Conservation (phyloP, 23 tunicate genomes). For the Ascidia mentula region DNA sequence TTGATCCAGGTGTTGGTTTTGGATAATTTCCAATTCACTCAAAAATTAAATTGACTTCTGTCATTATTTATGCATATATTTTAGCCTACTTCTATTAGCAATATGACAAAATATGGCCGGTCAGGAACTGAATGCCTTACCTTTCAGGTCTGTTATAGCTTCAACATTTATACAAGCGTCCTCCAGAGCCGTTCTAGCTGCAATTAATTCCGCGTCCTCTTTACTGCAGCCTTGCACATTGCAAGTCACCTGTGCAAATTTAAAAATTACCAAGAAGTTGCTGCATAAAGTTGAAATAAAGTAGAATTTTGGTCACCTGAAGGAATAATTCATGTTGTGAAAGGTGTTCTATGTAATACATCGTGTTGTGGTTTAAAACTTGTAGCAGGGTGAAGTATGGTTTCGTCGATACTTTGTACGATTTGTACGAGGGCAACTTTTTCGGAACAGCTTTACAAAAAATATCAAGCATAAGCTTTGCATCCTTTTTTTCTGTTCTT, state of each 20-base stretch:
- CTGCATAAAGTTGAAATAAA: not conserved
- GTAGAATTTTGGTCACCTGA: conserved; percentile 14
- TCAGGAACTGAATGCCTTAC: too few relatives aligned
- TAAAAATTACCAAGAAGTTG: not conserved
- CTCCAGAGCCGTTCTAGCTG: conserved; percentile 11
- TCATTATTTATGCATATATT: too few relatives aligned
- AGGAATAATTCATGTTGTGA: not conserved
- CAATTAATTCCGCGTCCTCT: not conserved
- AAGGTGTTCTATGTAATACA: not conserved
- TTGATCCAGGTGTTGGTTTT: too few relatives aligned
- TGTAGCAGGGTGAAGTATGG: conserved; percentile 33
- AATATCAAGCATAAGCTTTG: conserved; percentile 35
- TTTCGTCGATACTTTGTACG: conserved; percentile 16
- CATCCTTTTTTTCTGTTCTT: conserved; percentile 15
- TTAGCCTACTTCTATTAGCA: too few relatives aligned
- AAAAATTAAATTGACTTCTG: too few relatives aligned
- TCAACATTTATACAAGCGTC: not conserved
- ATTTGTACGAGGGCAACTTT: conserved; percentile 29
- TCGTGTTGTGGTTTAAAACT: conserved; percentile 34
- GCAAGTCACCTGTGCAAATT: not conserved
- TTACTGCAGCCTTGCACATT: not conserved
- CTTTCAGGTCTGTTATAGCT: not conserved
- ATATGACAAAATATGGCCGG: too few relatives aligned
- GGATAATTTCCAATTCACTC: too few relatives aligned
- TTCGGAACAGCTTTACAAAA: conserved; percentile 37